Conservation (phyloP, 2,797 vertebrate species). For the Falco concolor region DNA sequence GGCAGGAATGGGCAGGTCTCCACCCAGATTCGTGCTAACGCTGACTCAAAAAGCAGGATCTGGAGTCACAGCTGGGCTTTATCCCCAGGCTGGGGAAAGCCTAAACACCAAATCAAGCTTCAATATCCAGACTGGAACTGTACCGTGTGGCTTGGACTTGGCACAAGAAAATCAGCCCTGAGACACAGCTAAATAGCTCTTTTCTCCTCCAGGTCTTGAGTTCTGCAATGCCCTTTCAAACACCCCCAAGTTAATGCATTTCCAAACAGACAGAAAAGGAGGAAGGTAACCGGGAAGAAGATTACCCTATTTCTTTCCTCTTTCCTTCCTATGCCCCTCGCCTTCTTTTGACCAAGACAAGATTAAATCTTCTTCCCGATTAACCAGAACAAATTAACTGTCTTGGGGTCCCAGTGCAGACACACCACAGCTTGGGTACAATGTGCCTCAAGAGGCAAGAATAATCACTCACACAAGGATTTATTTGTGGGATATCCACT, state of each 20-base stretch:
- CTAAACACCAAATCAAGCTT: background rate
- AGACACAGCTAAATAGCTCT: background rate
- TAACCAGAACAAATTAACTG: background rate
- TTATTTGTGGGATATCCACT: background rate
- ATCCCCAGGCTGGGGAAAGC: background rate
- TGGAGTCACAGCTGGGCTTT: background rate
- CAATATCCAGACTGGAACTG: background rate
- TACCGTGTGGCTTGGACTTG: accelerated
- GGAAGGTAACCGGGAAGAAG: background rate
- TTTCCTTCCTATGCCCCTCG: background rate
- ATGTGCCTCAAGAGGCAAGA: accelerated
- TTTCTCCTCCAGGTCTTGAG: background rate
- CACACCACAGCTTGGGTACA: background rate
- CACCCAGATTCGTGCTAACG: background rate
- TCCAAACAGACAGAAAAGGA: background rate
- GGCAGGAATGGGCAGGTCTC: background rate
- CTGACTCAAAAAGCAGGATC: background rate
- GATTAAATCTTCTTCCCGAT: background rate
- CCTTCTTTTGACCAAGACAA: background rate
- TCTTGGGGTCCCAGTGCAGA: background rate
- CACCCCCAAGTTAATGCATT: background rate
- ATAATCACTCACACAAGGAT: background rate
- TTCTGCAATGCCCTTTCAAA: background rate
- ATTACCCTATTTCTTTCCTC: background rate
- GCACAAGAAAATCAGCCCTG: background rate